Evolutionary conservation across 1,140 invertebrate species (phyloP), one percentile per base, ranked within the genome.

Genomic region (Geopemphigus sp.): DNA sequence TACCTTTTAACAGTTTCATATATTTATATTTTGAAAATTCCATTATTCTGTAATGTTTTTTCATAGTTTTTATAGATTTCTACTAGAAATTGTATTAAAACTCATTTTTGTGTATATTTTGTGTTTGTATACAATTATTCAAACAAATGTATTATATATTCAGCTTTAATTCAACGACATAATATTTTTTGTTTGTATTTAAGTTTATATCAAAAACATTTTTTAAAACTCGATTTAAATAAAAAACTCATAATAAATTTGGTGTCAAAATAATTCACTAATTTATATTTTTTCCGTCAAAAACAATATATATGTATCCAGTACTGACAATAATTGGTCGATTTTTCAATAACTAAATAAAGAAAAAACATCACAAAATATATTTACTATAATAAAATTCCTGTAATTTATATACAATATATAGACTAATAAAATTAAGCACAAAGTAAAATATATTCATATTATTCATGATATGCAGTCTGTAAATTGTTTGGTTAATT

Each of bases 351-450:
- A 50, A 19, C 0, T 45, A 24, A 59, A 24, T 22, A 5, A 11
- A 50, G 50, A 39, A 29, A 61, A 78, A 78, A 78, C 17, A 50
- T 78, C 57, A 63, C 57, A 78, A 39, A 78, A 78, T 59, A 47
- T 63, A 78, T 63, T 78, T 1, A 19, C 57, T 63, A 47, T 63
- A 78, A 63, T 78, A 78, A 78, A 63, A 63, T 61, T 39, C 39
- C 11, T 22, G 63, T 50, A 24, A 14, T 45, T 74, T 78, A 78
- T 78, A 15, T 78, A 63, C 57, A 78, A 17, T 26, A 22, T 26
- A 78, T 63, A 78, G 47, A 72, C 54, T 78, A 78, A 56, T 50
- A 78, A 15, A 78, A 78, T 78, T 78, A 72, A 72, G 57, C 24
- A 47, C 24, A 29, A 74, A 57, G 6, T 47, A 63, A 78, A 63